phyloP scores from a whole-genome alignment of 2,113 vertebrate species.

The Synodontis membranacea region DNA sequence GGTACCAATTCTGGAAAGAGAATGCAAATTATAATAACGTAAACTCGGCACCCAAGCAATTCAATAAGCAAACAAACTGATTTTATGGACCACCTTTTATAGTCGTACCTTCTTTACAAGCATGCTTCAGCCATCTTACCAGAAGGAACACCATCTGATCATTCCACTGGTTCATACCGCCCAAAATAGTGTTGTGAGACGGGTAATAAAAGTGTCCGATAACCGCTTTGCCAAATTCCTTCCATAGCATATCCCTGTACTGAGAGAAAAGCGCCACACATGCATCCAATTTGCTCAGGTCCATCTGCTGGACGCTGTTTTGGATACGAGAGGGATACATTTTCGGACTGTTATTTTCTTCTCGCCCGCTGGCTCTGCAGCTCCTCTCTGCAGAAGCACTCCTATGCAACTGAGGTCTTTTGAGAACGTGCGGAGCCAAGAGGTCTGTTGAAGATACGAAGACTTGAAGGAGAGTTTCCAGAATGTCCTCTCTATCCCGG shows the following conservation, averaged over 20 bases:
- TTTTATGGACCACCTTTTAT: neutral
- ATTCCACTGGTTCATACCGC: slow-evolving; percentile 66
- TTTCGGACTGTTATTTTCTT: neutral
- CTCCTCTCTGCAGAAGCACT: neutral
- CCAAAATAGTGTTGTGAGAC: slow-evolving; percentile 13
- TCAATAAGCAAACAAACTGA: neutral
- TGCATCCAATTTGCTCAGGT: slow-evolving; percentile 53
- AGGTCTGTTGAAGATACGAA: slow-evolving; percentile 64
- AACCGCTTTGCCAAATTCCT: slow-evolving; percentile 56
- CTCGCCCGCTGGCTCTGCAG: neutral
- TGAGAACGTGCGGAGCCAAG: slow-evolving; percentile 50
- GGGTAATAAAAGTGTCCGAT: slow-evolving; percentile 59
- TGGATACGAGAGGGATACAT: slow-evolving; percentile 9
- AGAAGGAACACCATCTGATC: slow-evolving; percentile 53
- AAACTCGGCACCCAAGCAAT: neutral
- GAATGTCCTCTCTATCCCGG: slow-evolving; percentile 56
- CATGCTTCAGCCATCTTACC: slow-evolving; percentile 55
- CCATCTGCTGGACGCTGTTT: slow-evolving; percentile 60
- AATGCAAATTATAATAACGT: slow-evolving; percentile 26
- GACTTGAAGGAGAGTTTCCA: slow-evolving; percentile 61
- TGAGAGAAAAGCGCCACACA: slow-evolving; percentile 58
- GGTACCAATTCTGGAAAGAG: slow-evolving; percentile 61
- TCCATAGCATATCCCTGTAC: slow-evolving; percentile 64
- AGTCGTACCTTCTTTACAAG: slow-evolving; percentile 59
- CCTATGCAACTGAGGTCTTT: slow-evolving; percentile 31